Percentiles rank a stretch among this genome's conserved stretches.
Evolutionary conservation across 2,113 vertebrate genomes (phyloP).

Genomic region (Bos indicus): DNA sequence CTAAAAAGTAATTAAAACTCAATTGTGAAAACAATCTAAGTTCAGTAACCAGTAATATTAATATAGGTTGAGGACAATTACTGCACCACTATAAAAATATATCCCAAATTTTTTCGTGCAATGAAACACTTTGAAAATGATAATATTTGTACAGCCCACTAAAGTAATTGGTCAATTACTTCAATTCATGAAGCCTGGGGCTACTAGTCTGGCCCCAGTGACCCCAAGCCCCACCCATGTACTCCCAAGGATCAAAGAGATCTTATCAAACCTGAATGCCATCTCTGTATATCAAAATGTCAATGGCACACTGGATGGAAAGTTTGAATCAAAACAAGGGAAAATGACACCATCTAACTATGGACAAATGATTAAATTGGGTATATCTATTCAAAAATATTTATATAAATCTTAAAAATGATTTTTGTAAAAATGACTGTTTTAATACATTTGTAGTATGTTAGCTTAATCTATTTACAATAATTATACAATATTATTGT

Average conservation of each 20-base stretch:
- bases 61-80: background rate
- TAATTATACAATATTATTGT: background rate
- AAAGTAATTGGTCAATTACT: background rate
- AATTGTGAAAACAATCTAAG: background rate
- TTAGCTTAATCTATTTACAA: background rate
- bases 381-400: background rate
- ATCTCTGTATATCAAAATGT: background rate
- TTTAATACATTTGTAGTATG: background rate
- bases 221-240: background rate
- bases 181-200: background rate
- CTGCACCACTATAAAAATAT: background rate
- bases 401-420: background rate
- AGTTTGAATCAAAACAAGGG: background rate
- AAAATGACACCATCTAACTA: background rate
- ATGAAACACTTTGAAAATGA: background rate
- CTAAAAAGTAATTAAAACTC: constrained; percentile 19
- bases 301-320: background rate
- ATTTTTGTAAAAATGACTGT: background rate
- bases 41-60: background rate
- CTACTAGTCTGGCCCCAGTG: background rate
- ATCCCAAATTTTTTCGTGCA: background rate
- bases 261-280: background rate
- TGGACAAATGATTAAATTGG: background rate
- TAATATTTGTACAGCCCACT: background rate
- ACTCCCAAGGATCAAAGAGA: background rate